Evolutionary conservation across 2,888 invertebrate genomes (phyloP).

Genomic region (Drosophila siamana): DNA sequence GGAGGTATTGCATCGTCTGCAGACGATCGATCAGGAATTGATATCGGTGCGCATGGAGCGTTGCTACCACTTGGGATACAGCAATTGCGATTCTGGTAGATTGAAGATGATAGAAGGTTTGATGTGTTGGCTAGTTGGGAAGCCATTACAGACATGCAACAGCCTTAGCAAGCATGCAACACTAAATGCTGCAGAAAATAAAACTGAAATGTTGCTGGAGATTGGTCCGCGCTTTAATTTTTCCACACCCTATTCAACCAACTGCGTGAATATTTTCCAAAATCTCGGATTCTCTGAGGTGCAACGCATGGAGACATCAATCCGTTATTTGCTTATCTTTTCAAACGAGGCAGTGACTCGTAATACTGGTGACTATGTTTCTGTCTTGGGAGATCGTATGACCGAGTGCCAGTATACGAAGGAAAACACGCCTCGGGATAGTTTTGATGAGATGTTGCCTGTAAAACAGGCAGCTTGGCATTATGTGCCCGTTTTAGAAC

Average conservation of each 20-base stretch:
- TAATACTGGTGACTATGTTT: constrained; percentile 84
- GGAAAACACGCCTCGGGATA: constrained; percentile 88
- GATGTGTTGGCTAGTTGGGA: constrained; percentile 92
- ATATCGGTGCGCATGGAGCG: constrained; percentile 86
- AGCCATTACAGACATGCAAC: constrained; percentile 88
- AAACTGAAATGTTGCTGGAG: constrained; percentile 88
- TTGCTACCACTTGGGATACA: constrained; percentile 91
- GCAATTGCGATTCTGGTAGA: constrained; percentile 74
- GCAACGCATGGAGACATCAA: constrained; percentile 92
- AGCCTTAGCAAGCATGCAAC: constrained; percentile 84
- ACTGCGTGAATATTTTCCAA: constrained; percentile 97
- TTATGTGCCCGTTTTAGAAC: constrained; percentile 92
- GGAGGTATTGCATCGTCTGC: constrained; percentile 87
- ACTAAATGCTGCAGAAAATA: constrained; percentile 82
- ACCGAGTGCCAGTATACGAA: constrained; percentile 94
- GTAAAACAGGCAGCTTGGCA: constrained; percentile 91
- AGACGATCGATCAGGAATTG: constrained; percentile 77
- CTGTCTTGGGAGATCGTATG: constrained; percentile 95
- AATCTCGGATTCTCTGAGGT: constrained; percentile 92
- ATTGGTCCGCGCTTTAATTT: constrained; percentile 97
- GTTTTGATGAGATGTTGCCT: constrained; percentile 89
- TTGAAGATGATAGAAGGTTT: constrained; percentile 86
- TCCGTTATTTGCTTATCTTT: constrained; percentile 90
- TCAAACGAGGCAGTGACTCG: constrained; percentile 28
- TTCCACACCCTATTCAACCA: constrained; percentile 97